Conservation (phyloP, 2,113 vertebrate species). For the Oryzias curvinotus region DNA sequence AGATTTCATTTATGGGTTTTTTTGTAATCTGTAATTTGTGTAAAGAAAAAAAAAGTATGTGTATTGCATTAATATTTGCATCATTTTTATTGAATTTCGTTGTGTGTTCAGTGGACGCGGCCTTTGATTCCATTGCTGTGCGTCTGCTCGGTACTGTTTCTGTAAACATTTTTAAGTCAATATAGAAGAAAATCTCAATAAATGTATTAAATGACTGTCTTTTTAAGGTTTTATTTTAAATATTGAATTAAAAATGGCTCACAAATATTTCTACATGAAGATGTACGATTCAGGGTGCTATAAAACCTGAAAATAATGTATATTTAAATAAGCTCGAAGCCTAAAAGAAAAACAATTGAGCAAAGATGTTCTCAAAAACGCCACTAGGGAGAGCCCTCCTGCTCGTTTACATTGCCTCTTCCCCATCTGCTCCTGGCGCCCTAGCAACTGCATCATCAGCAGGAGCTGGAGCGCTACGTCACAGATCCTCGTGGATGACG, state of each 20-base stretch:
- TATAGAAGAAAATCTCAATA: conserved; percentile 73
- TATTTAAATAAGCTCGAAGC: no score
- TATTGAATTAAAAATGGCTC: no score
- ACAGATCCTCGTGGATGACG: neutral
- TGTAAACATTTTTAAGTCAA: conserved; percentile 72
- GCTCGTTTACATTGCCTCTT: conserved; percentile 49
- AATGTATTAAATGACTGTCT: conserved; percentile 67
- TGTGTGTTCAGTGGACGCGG: conserved; percentile 71
- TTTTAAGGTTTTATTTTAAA: neutral
- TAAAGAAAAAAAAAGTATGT: conserved; percentile 49
- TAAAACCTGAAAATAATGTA: no score
- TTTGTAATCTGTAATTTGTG: conserved; percentile 78
- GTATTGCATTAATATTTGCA: conserved; percentile 72
- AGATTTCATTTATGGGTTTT: conserved; percentile 65
- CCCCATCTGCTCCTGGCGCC: conserved; percentile 70
- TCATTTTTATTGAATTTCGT: conserved; percentile 70
- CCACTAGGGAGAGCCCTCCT: conserved; percentile 28
- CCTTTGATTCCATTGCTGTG: conserved; percentile 70
- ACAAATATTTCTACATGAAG: neutral
- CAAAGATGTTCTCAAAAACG: no score
- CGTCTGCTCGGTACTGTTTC: conserved; percentile 71
- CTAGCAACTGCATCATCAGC: conserved; percentile 80
- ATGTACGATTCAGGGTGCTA: neutral
- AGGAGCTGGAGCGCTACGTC: conserved; percentile 61
- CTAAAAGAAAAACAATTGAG: no score